Percentiles rank a stretch among this genome's conserved stretches.
phyloP scores from a whole-genome alignment of 1,140 invertebrate species.

The Conopomorpha cramerella region DNA sequence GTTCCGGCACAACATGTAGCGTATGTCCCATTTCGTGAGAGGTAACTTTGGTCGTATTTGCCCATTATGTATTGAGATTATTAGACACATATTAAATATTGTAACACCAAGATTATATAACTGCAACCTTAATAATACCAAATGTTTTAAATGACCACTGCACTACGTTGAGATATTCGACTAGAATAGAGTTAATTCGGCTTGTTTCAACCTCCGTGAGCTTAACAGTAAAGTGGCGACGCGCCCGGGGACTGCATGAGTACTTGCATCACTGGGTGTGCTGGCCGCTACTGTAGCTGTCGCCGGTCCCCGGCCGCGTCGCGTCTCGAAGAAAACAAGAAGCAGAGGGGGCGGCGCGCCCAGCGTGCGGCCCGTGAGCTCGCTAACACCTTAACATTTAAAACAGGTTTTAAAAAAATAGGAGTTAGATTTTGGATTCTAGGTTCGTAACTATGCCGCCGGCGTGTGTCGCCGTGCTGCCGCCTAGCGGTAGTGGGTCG shows the following conservation, averaged over 20 bases:
- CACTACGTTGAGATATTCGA: constrained; percentile 16
- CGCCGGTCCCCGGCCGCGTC: constrained; percentile 6
- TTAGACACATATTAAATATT: no score
- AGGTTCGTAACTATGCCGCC: constrained; percentile 14
- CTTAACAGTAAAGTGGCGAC: no score
- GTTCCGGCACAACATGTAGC: no score
- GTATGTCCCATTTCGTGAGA: no score
- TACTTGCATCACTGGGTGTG: no score
- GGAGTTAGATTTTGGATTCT: constrained; percentile 54
- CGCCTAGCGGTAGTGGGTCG: background rate
- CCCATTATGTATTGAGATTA: no score
- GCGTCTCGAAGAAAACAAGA: constrained; percentile 50
- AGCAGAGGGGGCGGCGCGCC: constrained; percentile 42
- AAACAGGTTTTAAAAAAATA: constrained; percentile 59
- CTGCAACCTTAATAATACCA: constrained; percentile 11
- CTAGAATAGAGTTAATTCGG: constrained; percentile 33
- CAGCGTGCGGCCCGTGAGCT: constrained; percentile 20
- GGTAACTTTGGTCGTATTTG: no score
- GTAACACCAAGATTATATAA: no score
- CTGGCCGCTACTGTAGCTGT: constrained; percentile 7
- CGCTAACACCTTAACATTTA: constrained; percentile 48
- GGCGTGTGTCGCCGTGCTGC: background rate
- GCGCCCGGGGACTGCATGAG: no score
- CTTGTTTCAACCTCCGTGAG: constrained; percentile 19
- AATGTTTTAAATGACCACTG: constrained; percentile 15